Conservation (phyloP, 2,888 invertebrate species). For the Cantharis rustica region DNA sequence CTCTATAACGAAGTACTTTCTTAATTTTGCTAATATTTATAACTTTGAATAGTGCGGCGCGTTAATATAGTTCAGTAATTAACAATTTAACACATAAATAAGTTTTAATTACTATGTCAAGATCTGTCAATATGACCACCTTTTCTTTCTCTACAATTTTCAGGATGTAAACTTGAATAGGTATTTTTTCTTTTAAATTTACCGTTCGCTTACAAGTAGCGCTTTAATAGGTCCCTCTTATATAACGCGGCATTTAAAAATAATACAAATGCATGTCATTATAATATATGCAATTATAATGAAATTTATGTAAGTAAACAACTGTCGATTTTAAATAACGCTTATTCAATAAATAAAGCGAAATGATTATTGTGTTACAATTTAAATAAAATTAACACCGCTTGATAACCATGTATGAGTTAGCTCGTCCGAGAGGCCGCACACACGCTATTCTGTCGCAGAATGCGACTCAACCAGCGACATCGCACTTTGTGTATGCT, state of each 20-base stretch:
- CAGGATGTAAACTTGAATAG: not conserved
- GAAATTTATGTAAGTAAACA: not conserved
- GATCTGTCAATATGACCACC: not conserved
- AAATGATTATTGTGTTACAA: not conserved
- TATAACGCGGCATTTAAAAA: not conserved
- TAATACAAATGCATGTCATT: not conserved
- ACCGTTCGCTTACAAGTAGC: not conserved
- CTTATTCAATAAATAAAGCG: not conserved
- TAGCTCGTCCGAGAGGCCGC: not conserved
- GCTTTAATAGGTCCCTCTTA: not conserved
- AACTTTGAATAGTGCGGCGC: not conserved
- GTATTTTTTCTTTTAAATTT: not conserved
- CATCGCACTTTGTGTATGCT: not conserved
- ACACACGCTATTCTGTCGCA: not conserved
- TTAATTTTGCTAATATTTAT: conserved; percentile 17
- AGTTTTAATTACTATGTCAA: not conserved
- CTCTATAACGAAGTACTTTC: conserved; percentile 17
- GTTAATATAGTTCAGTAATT: not conserved
- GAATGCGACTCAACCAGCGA: not conserved
- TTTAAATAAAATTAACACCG: too few relatives aligned
- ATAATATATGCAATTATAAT: not conserved
- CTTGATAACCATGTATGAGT: too few relatives aligned
- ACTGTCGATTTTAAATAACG: not conserved
- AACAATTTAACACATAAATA: not conserved
- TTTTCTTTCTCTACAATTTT: not conserved